Evolutionary conservation across 2,888 invertebrate species (phyloP).

Genomic region (Plutella xylostella): DNA sequence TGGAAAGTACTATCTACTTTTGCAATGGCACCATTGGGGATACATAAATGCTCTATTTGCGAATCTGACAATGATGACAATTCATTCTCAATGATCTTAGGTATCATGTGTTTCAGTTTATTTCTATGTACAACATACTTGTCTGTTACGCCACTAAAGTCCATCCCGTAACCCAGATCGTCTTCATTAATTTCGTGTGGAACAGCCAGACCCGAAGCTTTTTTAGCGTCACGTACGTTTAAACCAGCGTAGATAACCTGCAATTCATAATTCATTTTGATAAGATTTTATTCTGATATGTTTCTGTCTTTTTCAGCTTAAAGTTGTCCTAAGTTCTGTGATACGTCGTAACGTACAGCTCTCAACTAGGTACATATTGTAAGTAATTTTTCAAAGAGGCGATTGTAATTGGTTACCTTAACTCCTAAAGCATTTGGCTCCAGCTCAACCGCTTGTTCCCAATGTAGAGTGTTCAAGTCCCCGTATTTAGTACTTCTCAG

Average conservation of each 20-base stretch:
- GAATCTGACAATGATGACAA: too few relatives aligned
- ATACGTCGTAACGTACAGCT: too few relatives aligned
- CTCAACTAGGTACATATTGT: not conserved
- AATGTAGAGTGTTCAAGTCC: conserved; percentile 23
- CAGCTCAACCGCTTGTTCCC: conserved; percentile 21
- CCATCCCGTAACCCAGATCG: conserved; percentile 33
- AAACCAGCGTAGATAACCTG: conserved; percentile 33
- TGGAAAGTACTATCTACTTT: too few relatives aligned
- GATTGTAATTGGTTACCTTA: conserved; percentile 20
- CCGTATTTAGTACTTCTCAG: conserved; percentile 22
- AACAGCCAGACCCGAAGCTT: conserved; percentile 26
- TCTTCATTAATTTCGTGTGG: conserved; percentile 6
- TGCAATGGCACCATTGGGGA: too few relatives aligned
- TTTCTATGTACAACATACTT: too few relatives aligned
- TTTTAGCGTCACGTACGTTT: conserved; percentile 26
- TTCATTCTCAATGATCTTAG: too few relatives aligned
- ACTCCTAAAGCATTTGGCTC: conserved; percentile 18
- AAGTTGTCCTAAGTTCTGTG: too few relatives aligned
- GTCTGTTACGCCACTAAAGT: conserved; percentile 40
- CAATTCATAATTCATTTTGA: conserved; percentile 1
- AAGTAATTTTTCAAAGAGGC: too few relatives aligned
- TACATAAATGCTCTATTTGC: too few relatives aligned
- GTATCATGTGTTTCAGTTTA: too few relatives aligned
- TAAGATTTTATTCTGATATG: too few relatives aligned
- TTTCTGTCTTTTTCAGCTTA: too few relatives aligned